A percentile compares a stretch with the other conserved stretches of the same genome.
phyloP scores from a whole-genome alignment of 30 jellyfish, hydroid and myxozoan species.

The Catostylus mosaicus region DNA sequence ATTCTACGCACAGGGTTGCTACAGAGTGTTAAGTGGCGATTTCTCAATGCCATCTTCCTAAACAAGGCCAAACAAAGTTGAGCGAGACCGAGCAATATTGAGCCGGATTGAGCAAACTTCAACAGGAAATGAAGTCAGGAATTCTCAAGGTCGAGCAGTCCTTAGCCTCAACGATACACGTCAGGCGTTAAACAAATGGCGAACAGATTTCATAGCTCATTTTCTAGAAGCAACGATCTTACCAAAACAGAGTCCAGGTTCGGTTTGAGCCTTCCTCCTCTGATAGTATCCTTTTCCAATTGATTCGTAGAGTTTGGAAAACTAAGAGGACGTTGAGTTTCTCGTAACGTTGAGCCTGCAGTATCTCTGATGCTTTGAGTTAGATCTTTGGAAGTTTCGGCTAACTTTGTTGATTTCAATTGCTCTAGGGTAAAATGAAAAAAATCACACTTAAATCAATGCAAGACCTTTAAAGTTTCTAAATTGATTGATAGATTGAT shows the following conservation, averaged over 20 bases:
- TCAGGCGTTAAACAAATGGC: too few relatives aligned
- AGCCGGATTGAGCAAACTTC: too few relatives aligned
- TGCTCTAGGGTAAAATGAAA: conserved; percentile 24
- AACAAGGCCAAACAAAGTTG: too few relatives aligned
- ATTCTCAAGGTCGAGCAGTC: too few relatives aligned
- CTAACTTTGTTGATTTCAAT: conserved; percentile 33
- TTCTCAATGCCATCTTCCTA: too few relatives aligned
- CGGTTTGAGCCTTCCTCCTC: conserved; percentile 30
- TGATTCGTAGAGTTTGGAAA: not conserved
- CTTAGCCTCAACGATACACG: too few relatives aligned
- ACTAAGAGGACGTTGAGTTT: conserved; percentile 19
- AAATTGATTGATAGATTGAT: too few relatives aligned
- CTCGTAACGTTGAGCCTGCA: conserved; percentile 11
- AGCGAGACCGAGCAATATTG: too few relatives aligned
- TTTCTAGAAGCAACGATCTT: not conserved
- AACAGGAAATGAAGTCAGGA: too few relatives aligned
- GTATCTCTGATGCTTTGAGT: conserved; percentile 26
- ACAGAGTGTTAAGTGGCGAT: too few relatives aligned
- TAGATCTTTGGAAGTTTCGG: conserved; percentile 2
- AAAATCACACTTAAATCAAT: not conserved
- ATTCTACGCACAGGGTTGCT: too few relatives aligned
- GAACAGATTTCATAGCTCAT: too few relatives aligned
- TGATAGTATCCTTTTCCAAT: conserved; percentile 13
- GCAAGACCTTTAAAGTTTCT: not conserved
- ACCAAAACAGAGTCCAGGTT: conserved; percentile 40